Evolutionary conservation across 2,113 vertebrate species (phyloP), one percentile per base, ranked within the genome.

Genomic region (Dascyllus trimaculatus): DNA sequence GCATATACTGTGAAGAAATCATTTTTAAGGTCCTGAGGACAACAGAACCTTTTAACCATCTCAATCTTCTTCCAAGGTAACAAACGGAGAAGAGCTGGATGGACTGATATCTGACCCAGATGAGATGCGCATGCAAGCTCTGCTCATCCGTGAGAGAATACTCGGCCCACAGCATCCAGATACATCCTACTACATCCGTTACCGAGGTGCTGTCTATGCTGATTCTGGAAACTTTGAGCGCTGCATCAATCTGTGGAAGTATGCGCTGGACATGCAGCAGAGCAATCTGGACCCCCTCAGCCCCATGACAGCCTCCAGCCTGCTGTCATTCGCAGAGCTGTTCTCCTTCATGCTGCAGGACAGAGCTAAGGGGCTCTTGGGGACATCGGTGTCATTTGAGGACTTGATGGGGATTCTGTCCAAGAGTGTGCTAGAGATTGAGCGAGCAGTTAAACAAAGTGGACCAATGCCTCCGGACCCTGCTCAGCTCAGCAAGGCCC

Each of bases 261-360:
- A 99, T 4, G 98, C 98, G 2, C 92, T 99, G 94, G 98, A 99
- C 89, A 99, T 99, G 98, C 98, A 99, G 82, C 98, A 99, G 91
- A 97, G 87, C 86, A 98, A 98, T 92, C 93, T 99, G 62, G 98
- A 99, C 71, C 97, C 98, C 0, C 94, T 99, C 68, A 99, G 98
- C 82, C 98, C 98, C 59, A 98, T 99, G 97, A 99, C 98, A 0
- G 97, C 98, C 60, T 99, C 97, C 91, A 99, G 98, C 85, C 94
- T 99, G 60, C 91, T 99, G 0, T 99, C 98, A 0, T 99, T 99
- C 57, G 98, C 98, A 14, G 98, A 99, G 89, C 97, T 99, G 9
- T 99, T 99, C 92, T 99, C 98, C 71, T 99, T 99, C 91, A 99
- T 99, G 98, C 94, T 99, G n/a, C 98, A 99, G 91, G 98, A 99